These are phyloP conservation scores for Polymixis lichenea DNA, from an alignment of 2,888 invertebrate species.

Conservation along the genomic window DNA sequence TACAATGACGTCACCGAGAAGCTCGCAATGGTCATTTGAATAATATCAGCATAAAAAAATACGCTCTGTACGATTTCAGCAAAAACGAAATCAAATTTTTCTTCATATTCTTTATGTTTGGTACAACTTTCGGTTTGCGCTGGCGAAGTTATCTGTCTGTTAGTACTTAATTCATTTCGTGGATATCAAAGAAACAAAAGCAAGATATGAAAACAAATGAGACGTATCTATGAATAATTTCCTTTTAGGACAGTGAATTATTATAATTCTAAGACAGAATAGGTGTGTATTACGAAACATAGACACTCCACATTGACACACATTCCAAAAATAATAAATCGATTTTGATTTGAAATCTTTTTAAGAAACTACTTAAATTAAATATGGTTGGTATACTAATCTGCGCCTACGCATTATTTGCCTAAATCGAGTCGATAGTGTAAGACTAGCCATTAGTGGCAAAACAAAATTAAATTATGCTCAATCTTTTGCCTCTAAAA, in stretches of 20 bases:
- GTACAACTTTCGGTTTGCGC: constrained; percentile 1
- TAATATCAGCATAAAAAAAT: too few species aligned
- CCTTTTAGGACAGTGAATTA: constrained; percentile 35
- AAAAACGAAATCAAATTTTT: too few species aligned
- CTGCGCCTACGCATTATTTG: constrained; percentile 33
- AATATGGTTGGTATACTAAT: constrained; percentile 16
- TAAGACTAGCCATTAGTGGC: not conserved
- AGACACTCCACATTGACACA: constrained; percentile 17
- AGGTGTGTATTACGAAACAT: constrained; percentile 7
- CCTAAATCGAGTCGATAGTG: constrained; percentile 17
- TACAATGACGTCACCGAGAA: constrained; percentile 31
- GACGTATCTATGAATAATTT: constrained; percentile 38
- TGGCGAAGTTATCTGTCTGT: not conserved
- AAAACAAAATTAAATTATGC: not conserved
- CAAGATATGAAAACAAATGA: constrained; percentile 43
- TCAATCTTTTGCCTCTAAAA: not conserved
- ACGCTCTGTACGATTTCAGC: too few species aligned
- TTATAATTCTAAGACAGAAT: constrained; percentile 16
- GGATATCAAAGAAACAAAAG: constrained; percentile 7
- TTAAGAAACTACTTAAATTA: constrained; percentile 15
- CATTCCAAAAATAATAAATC: constrained; percentile 9
- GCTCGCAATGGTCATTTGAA: not conserved
- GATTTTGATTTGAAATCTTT: constrained; percentile 13
- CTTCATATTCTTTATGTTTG: not conserved
- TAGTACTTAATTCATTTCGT: constrained; percentile 37